Conservation (phyloP, 2,113 vertebrate genomes). For the Orientallactaga bullata region DNA sequence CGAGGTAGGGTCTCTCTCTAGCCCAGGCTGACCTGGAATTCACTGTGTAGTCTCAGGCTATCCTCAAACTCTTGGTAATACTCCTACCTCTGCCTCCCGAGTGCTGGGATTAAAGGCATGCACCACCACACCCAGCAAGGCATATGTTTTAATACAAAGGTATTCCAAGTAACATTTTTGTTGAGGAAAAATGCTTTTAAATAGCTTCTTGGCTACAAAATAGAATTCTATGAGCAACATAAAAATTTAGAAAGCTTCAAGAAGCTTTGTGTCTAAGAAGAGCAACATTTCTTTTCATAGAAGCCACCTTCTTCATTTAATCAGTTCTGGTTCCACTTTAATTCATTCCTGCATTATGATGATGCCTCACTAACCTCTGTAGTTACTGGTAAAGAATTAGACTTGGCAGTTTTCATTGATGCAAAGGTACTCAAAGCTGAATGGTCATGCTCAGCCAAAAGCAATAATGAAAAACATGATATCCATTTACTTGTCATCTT, state of each 20-base stretch:
- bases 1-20: too few relatives aligned
- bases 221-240: background rate
- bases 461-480: background rate
- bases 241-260: slow-evolving; percentile 52
- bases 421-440: slow-evolving; percentile 28
- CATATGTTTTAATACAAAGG: slow-evolving; percentile 17
- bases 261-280: background rate
- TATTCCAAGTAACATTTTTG: slow-evolving; percentile 49
- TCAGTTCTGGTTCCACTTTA: slow-evolving; percentile 24
- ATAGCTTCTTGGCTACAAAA: slow-evolving; percentile 48
- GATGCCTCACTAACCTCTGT: rapidly evolving
- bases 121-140: too few relatives aligned
- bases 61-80: too few relatives aligned
- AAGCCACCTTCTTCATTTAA: slow-evolving; percentile 42
- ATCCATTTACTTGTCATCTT: slow-evolving; percentile 15
- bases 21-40: too few relatives aligned
- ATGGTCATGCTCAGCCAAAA: slow-evolving; percentile 30
- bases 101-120: too few relatives aligned
- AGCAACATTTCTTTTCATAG: background rate
- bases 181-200: slow-evolving; percentile 9
- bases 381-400: background rate
- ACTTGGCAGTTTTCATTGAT: slow-evolving; percentile 16
- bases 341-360: background rate
- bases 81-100: too few relatives aligned
- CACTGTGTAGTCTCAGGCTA: too few relatives aligned